A percentile compares a stretch with the other conserved stretches of the same genome.
phyloP scores from a whole-genome alignment of 92 coral and sea anemone species.

The Epizoanthus stellaris region DNA sequence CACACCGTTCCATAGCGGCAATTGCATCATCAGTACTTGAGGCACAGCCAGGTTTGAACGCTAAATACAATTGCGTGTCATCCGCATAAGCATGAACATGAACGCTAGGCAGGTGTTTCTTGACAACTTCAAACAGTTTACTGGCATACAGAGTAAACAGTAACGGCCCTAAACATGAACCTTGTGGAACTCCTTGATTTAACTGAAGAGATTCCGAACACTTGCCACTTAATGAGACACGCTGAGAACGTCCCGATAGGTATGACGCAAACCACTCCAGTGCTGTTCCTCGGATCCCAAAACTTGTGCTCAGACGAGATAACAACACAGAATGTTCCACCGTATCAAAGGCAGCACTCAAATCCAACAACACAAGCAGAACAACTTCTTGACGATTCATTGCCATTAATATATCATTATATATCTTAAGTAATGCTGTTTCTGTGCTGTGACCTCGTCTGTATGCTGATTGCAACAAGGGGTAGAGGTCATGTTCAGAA shows the following conservation, averaged over 20 bases:
- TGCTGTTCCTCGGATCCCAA: conserved; percentile 43
- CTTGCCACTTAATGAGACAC: conserved; percentile 1
- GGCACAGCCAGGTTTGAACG: conserved; percentile 11
- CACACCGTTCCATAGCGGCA: conserved; percentile 24
- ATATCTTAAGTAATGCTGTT: conserved; percentile 30
- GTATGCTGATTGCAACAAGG: conserved; percentile 11
- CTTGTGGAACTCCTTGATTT: too few species aligned
- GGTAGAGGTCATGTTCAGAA: conserved; percentile 24
- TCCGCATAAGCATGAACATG: too few species aligned
- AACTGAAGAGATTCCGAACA: too few species aligned
- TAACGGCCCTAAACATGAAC: too few species aligned
- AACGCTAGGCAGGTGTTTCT: too few species aligned
- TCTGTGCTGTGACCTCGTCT: not conserved
- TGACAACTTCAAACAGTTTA: too few species aligned
- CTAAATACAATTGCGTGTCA: too few species aligned
- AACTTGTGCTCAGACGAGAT: conserved; percentile 20
- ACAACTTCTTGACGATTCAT: conserved; percentile 23
- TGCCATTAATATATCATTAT: conserved; percentile 38
- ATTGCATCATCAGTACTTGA: conserved; percentile 10
- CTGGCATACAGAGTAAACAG: too few species aligned
- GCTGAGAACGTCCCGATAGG: conserved; percentile 26
- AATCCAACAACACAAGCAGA: conserved; percentile 15
- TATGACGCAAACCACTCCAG: conserved; percentile 36
- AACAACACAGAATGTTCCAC: conserved; percentile 40
- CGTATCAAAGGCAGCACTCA: conserved; percentile 41